Conservation (phyloP, 2,113 vertebrate genomes). For the Gasterosteus aculeatus region DNA sequence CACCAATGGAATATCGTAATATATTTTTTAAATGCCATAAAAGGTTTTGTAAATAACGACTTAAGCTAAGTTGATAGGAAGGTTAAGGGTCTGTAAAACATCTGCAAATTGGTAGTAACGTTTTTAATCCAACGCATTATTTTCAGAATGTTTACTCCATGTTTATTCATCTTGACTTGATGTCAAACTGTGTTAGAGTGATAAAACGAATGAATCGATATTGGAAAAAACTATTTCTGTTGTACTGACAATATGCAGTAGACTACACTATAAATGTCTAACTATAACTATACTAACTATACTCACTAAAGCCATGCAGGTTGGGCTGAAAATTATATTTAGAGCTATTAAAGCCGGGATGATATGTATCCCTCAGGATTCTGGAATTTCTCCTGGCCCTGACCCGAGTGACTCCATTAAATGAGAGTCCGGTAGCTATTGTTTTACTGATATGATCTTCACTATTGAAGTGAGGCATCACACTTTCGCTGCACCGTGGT, state of each 20-base stretch:
- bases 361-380: not conserved
- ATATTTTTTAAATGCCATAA: not conserved
- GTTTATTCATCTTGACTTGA: not conserved
- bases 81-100: too few relatives aligned
- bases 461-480: too few relatives aligned
- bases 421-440: too few relatives aligned
- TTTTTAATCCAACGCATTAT: not conserved
- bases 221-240: not conserved
- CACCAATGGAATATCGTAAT: not conserved
- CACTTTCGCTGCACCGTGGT: too few relatives aligned
- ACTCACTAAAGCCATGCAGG: not conserved
- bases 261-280: too few relatives aligned
- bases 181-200: not conserved
- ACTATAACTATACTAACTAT: too few relatives aligned
- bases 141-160: not conserved
- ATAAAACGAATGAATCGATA: not conserved
- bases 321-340: conserved; percentile 4
- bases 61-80: too few relatives aligned
- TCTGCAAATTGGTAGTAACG: too few relatives aligned
- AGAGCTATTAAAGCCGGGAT: not conserved
- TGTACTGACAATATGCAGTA: not conserved
- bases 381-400: conserved; percentile 12
- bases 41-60: too few relatives aligned
- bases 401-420: not conserved
- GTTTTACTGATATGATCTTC: too few relatives aligned